phyloP scores from a whole-genome alignment of 2,888 invertebrate species.

The Phaonia tiefii region DNA sequence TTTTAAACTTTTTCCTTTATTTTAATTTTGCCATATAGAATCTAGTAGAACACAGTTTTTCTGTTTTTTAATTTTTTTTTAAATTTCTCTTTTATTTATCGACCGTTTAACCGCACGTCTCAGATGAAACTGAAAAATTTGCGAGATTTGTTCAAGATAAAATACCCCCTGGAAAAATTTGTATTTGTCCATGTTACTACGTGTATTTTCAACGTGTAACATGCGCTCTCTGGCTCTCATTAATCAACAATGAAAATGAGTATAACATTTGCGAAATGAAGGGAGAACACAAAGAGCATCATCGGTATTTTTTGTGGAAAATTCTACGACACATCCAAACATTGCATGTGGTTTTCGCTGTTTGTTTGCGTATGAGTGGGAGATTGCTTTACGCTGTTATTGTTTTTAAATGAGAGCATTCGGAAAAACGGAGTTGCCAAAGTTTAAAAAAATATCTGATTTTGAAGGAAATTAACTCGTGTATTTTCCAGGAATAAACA shows the following conservation, averaged over 20 bases:
- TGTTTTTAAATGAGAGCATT: conserved; percentile 43
- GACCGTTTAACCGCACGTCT: conserved; percentile 79
- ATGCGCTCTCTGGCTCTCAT: conserved; percentile 15
- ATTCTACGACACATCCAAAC: conserved; percentile 7
- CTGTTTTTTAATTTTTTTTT: conserved; percentile 23
- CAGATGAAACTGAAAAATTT: conserved; percentile 79
- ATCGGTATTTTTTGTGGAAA: conserved; percentile 21
- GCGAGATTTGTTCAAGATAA: conserved; percentile 73
- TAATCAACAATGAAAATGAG: conserved; percentile 37
- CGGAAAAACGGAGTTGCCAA: conserved; percentile 4
- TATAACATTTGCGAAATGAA: background rate
- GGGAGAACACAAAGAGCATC: conserved; percentile 7
- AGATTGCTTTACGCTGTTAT: background rate
- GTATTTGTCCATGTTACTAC: conserved; percentile 26
- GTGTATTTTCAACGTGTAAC: background rate
- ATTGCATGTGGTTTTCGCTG: conserved; percentile 33
- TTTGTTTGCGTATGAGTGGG: conserved; percentile 12
- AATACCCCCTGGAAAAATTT: conserved; percentile 73
- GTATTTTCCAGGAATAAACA: too few species aligned
- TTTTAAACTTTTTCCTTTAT: conserved; percentile 18
- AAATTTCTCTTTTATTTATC: conserved; percentile 67
- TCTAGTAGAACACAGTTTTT: background rate
- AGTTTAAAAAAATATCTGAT: too few species aligned
- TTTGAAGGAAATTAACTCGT: too few species aligned
- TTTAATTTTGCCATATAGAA: conserved; percentile 26